Conservation (phyloP, 2,113 vertebrate species). For the Ceyx margarethae region DNA sequence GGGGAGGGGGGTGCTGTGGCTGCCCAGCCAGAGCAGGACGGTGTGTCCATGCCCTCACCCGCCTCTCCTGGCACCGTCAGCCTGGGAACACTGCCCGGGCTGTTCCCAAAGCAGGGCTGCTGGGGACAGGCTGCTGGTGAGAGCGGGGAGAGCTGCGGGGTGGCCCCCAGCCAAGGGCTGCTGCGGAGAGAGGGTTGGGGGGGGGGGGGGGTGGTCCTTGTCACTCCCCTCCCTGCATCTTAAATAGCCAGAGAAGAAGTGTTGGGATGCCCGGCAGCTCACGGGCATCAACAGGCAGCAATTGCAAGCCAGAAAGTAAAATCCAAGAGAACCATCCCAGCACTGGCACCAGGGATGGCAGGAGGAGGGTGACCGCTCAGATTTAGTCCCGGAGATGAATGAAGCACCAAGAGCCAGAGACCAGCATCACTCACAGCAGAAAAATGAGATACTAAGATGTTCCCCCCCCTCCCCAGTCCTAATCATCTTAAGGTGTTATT, state of each 20-base stretch:
- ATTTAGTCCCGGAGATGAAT: not conserved
- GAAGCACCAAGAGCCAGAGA: not conserved
- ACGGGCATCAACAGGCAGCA: rapidly evolving
- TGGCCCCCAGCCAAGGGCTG: not conserved
- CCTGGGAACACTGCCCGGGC: no score
- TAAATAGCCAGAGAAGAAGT: not conserved
- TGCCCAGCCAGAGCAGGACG: no score
- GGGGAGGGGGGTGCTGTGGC: no score
- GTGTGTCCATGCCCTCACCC: no score
- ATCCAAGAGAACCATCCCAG: not conserved
- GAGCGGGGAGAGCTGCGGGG: not conserved
- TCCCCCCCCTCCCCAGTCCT: not conserved
- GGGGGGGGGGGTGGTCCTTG: no score
- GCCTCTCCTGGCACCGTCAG: no score
- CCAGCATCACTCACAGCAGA: not conserved
- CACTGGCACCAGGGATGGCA: rapidly evolving
- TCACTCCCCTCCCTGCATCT: rapidly evolving
- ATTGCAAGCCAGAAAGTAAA: not conserved
- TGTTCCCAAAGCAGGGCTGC: no score
- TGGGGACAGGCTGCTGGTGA: no score
- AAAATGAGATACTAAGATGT: not conserved
- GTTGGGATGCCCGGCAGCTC: rapidly evolving
- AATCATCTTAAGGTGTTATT: constrained; percentile 59
- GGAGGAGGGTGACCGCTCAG: not conserved
- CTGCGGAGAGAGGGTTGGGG: not conserved